Base-by-base conservation (phyloP, 2,113 vertebrate species). In the Benitochromis conjunctus region DNA sequence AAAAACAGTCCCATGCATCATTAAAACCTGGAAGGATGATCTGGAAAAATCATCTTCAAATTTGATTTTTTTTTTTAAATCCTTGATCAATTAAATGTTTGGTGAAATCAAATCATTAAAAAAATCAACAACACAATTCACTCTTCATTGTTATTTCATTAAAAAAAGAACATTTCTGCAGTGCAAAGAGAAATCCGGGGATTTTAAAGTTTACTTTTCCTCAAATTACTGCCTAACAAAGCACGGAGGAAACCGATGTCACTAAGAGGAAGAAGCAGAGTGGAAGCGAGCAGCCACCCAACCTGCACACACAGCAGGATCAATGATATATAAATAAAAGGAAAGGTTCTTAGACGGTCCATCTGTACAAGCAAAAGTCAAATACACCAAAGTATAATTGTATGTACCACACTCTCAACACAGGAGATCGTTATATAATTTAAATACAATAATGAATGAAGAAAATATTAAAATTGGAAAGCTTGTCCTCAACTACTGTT, bases 251-350 rank as follows among this genome's bases (percentile, higher is more conserved):
- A 64, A 64, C 18, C n/a, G 60, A 38, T 64, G 18, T 36, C 29
- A 0, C 60, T 36, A 0, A 64, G 18, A n/a, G 60, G 60, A 64
- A 64, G 31, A 64, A 36, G 1, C 1, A 0, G 1, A 64, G 60
- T 36, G 16, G 60, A 64, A 64, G 18, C 0, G 1, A 64, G 31
- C 9, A 7, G 60, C 5, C 10, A 64, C 18, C 0, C 31, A 64
- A 64, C 18, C 31, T 36, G 60, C 18, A 7, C 60, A 36, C 60
- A 64, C 31, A 64, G 31, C 31, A 64, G 31, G 9, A 64, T 36
- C 60, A 64, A 0, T 12, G 36, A 36, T 36, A 64, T 0, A 36
- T 62, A n/a, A 62, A 7, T 62, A 62, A 62, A 62, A 1, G 58
- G 5, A 62, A 64, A 36, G 34, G 34, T 36, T 7, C 34, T 7